Evolutionary conservation across 2,113 vertebrate species (phyloP).

Genomic region (Oreotragus oreotragus): DNA sequence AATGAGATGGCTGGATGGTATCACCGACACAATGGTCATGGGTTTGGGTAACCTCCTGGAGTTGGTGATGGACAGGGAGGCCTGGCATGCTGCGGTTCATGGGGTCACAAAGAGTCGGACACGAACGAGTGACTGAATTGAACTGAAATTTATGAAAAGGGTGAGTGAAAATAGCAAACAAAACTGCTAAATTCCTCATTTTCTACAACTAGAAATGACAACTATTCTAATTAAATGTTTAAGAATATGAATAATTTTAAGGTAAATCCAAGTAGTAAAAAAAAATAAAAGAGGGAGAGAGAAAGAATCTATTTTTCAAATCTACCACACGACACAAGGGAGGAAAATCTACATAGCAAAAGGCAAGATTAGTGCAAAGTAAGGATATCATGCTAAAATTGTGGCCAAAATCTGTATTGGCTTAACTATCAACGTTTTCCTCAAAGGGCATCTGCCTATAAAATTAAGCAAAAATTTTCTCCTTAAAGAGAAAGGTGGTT

Average conservation of each 20-base stretch:
- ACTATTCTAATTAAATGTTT: background rate
- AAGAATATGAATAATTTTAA: background rate
- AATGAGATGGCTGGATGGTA: background rate
- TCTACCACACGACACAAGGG: background rate
- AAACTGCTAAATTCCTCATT: background rate
- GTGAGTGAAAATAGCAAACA: background rate
- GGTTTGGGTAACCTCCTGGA: background rate
- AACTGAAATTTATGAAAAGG: background rate
- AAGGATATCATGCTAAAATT: background rate
- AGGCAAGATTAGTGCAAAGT: background rate
- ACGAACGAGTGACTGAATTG: background rate
- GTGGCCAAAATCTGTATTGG: background rate
- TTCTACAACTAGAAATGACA: background rate
- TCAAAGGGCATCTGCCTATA: background rate
- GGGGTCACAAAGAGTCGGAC: background rate
- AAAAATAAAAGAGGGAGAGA: background rate
- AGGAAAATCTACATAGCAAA: background rate
- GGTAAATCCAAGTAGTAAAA: background rate
- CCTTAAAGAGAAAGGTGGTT: background rate
- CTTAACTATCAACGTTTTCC: background rate
- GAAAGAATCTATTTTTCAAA: background rate
- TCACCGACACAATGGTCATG: background rate
- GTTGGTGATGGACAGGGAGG: background rate
- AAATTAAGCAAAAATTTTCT: background rate
- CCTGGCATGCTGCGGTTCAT: background rate